phyloP scores from a whole-genome alignment of 2,113 vertebrate species.

The Carassius gibelio region DNA sequence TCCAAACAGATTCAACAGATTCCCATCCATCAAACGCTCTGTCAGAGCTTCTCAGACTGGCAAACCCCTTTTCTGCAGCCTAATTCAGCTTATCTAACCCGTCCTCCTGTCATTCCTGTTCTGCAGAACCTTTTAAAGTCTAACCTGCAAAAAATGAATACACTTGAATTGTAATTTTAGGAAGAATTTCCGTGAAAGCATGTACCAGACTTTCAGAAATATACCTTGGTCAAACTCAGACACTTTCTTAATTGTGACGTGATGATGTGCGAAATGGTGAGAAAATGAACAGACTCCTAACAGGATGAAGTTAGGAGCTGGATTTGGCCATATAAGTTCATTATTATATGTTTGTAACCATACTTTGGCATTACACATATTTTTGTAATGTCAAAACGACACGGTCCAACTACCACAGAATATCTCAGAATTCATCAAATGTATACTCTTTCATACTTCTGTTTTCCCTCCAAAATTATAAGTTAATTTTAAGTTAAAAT shows the following conservation, averaged over 20 bases:
- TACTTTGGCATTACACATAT: not conserved
- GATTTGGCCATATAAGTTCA: not conserved
- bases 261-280: not conserved
- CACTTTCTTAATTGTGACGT: not conserved
- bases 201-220: not conserved
- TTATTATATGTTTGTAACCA: not conserved
- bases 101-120: too few relatives aligned
- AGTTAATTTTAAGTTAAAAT: too few relatives aligned
- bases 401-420: not conserved
- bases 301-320: not conserved
- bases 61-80: not conserved
- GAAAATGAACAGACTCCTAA: not conserved
- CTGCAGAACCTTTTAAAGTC: not conserved
- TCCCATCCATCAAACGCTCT: not conserved
- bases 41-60: too few relatives aligned
- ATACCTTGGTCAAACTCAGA: not conserved
- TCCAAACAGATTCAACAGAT: too few relatives aligned
- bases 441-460: not conserved
- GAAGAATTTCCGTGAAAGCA: not conserved
- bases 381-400: not conserved
- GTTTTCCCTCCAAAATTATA: too few relatives aligned
- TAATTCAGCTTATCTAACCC: not conserved
- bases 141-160: not conserved
- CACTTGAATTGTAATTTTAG: not conserved
- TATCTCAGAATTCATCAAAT: not conserved